These are phyloP conservation scores for Dimorphilus gyrociliatus DNA, from an alignment of 2,888 invertebrate genomes.

Conservation along the genomic window DNA sequence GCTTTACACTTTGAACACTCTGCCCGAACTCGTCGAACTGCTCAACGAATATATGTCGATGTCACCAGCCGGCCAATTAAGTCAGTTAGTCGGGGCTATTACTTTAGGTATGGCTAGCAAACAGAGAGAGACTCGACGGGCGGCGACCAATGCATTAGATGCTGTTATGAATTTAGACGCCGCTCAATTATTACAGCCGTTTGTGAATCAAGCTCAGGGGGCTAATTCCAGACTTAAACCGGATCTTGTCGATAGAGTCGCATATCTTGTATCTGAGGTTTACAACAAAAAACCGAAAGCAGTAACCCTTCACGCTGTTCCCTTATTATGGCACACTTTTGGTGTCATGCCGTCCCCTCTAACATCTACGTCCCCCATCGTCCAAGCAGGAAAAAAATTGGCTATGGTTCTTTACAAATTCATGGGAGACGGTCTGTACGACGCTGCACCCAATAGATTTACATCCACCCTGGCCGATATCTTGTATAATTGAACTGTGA, in stretches of 20 bases:
- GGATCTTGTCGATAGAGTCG: constrained; percentile 29
- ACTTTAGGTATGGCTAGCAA: too few relatives aligned
- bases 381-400: constrained; percentile 15
- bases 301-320: constrained; percentile 30
- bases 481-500: too few relatives aligned
- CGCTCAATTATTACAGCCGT: constrained; percentile 23
- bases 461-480: too few relatives aligned
- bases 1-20: constrained; percentile 28
- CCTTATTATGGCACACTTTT: constrained; percentile 29
- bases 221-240: constrained; percentile 30
- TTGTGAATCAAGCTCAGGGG: constrained; percentile 26
- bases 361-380: constrained; percentile 2
- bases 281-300: constrained; percentile 29
- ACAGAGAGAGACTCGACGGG: too few relatives aligned
- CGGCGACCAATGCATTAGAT: too few relatives aligned
- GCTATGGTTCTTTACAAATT: constrained; percentile 17
- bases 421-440: constrained; percentile 22
- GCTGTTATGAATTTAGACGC: too few relatives aligned
- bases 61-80: too few relatives aligned
- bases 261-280: constrained; percentile 23
- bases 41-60: not conserved
- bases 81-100: too few relatives aligned
- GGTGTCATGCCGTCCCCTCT: constrained; percentile 14
- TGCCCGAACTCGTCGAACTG: constrained; percentile 17
- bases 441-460: too few relatives aligned